Conservation (phyloP, 1,140 invertebrate species). For the Solenopsis fugax region DNA sequence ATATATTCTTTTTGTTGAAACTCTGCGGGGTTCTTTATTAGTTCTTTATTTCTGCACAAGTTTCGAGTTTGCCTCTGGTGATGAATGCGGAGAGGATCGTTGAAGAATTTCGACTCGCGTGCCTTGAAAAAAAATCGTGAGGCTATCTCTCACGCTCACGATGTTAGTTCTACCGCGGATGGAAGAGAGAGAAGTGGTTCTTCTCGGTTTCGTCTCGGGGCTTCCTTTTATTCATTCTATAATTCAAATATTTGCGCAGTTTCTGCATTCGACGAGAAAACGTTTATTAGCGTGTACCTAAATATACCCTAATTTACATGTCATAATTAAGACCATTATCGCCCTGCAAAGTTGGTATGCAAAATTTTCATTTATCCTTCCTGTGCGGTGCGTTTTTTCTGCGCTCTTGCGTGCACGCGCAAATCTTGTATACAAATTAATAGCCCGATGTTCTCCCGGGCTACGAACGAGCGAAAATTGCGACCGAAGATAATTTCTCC, state of each 20-base stretch:
- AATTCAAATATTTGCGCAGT: constrained; percentile 14
- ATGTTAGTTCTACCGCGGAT: constrained; percentile 13
- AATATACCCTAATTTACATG: constrained; percentile 48
- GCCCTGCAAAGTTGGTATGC: constrained; percentile 26
- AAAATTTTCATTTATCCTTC: constrained; percentile 45
- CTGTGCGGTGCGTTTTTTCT: constrained; percentile 23
- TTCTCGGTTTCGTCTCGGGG: not conserved
- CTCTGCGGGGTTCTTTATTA: not conserved
- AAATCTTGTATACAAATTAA: constrained; percentile 57
- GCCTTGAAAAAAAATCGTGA: constrained; percentile 8
- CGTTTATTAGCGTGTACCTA: constrained; percentile 41
- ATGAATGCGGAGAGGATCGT: not conserved
- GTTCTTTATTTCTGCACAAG: not conserved
- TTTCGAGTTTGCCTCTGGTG: not conserved
- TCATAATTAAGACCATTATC: constrained; percentile 48
- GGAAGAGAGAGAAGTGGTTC: not conserved
- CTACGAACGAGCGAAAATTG: constrained; percentile 57
- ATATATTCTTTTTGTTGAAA: not conserved
- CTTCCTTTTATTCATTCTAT: constrained; percentile 24
- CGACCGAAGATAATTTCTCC: constrained; percentile 46
- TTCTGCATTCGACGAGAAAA: constrained; percentile 40
- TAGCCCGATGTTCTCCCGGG: constrained; percentile 40
- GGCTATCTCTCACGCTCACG: constrained; percentile 16
- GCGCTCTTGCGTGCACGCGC: constrained; percentile 13
- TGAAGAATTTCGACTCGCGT: constrained; percentile 41